A percentile compares a stretch with the other conserved stretches of the same genome.
phyloP scores from a whole-genome alignment of 2,888 invertebrate genomes.

The Neoascia interrupta region DNA sequence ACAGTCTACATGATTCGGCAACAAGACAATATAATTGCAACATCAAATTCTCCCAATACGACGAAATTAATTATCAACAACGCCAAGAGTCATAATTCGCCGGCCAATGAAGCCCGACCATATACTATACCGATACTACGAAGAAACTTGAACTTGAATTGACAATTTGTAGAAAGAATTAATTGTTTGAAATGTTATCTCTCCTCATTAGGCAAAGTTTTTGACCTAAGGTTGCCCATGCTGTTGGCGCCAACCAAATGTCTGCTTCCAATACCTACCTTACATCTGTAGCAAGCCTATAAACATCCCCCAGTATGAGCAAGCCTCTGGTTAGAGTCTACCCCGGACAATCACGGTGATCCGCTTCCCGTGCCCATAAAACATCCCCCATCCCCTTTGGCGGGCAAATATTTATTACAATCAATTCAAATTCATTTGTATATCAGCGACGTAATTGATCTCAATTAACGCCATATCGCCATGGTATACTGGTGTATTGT shows the following conservation, averaged over 20 bases:
- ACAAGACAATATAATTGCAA: not conserved
- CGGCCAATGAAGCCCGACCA: not conserved
- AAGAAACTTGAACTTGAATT: constrained; percentile 61
- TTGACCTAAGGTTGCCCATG: constrained; percentile 27
- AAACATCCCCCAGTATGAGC: constrained; percentile 24
- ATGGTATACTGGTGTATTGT: not conserved
- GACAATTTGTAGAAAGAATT: constrained; percentile 24
- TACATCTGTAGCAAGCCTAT: not conserved
- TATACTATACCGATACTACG: not conserved
- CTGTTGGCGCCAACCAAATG: not conserved
- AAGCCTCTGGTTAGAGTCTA: not conserved
- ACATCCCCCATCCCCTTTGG: constrained; percentile 11
- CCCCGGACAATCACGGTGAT: not conserved
- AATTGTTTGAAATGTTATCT: constrained; percentile 44
- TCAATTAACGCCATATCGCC: constrained; percentile 52
- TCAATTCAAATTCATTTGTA: constrained; percentile 65
- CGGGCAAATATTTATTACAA: constrained; percentile 55
- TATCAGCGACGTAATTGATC: constrained; percentile 68
- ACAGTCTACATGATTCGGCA: no score
- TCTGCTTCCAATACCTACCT: not conserved
- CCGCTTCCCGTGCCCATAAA: not conserved
- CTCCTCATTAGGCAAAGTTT: constrained; percentile 11
- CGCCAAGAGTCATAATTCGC: constrained; percentile 18
- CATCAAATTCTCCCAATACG: not conserved
- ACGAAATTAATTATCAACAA: constrained; percentile 18